phyloP scores from a whole-genome alignment of 2,797 vertebrate species.

The Mycteria americana region DNA sequence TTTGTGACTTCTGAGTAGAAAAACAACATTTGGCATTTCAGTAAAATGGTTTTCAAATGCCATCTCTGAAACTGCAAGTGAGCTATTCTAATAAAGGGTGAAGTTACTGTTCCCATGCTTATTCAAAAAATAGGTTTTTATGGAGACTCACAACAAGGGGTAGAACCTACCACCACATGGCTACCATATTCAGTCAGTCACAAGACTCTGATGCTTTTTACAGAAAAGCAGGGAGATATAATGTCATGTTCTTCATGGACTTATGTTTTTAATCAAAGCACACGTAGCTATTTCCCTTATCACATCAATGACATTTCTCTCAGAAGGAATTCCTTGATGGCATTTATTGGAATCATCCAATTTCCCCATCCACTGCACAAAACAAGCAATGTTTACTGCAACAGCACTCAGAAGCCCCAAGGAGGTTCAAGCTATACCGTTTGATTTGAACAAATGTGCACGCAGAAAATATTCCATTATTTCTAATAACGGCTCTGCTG shows the following conservation, averaged over 20 bases:
- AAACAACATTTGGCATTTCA: slow-evolving; percentile 51
- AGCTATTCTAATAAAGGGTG: not conserved
- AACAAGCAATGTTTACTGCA: not conserved
- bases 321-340: not conserved
- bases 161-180: not conserved
- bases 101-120: not conserved
- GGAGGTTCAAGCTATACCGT: not conserved
- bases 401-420: not conserved
- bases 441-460: not conserved
- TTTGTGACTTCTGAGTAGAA: slow-evolving; percentile 19
- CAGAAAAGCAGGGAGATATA: not conserved
- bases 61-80: not conserved
- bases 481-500: not conserved
- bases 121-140: not conserved
- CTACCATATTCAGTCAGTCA: not conserved
- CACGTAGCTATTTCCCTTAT: not conserved
- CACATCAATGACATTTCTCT: not conserved
- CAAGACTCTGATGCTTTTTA: not conserved
- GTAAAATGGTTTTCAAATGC: slow-evolving; percentile 22
- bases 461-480: not conserved
- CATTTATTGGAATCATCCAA: not conserved
- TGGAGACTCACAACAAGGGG: not conserved
- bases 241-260: not conserved
- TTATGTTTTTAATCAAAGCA: not conserved
- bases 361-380: not conserved